These are phyloP conservation scores for Semibalanus balanoides DNA, from an alignment of 1,140 invertebrate species.

Conservation along the genomic window DNA sequence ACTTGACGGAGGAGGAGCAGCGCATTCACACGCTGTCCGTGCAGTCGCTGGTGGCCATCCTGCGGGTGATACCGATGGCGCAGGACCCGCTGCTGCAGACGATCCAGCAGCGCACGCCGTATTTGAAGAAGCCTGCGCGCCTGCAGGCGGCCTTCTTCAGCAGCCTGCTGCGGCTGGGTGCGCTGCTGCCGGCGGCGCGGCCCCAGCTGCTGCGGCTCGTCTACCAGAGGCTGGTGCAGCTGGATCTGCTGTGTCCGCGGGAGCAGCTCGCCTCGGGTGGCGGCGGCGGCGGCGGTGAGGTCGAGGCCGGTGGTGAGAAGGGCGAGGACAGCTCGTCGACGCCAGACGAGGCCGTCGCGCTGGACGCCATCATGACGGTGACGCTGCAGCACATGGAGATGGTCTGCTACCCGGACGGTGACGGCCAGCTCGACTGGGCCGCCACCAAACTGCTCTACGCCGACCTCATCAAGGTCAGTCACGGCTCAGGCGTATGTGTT, in stretches of 20 bases:
- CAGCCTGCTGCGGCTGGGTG: background rate
- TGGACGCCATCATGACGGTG: background rate
- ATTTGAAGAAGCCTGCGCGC: background rate
- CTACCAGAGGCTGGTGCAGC: background rate
- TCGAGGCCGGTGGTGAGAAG: too few species aligned
- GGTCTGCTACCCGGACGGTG: background rate
- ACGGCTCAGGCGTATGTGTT: too few species aligned
- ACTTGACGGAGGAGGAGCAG: background rate
- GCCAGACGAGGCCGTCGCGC: background rate
- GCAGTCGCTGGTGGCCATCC: background rate
- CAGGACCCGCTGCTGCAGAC: background rate
- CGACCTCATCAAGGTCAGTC: background rate
- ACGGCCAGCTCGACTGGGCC: background rate
- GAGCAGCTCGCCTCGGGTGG: background rate
- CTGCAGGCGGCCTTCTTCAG: background rate
- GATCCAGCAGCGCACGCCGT: background rate
- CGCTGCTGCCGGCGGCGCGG: background rate
- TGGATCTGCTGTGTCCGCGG: background rate
- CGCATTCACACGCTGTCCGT: background rate
- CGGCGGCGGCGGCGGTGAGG: too few species aligned
- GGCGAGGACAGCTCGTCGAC: too few species aligned
- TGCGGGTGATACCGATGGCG: background rate
- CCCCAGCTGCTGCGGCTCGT: background rate
- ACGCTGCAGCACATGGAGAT: background rate
- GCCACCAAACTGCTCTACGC: background rate